A percentile compares a stretch with the other conserved stretches of the same genome.
phyloP scores from a whole-genome alignment of 2,888 invertebrate genomes.

The Campoletis raptor region DNA sequence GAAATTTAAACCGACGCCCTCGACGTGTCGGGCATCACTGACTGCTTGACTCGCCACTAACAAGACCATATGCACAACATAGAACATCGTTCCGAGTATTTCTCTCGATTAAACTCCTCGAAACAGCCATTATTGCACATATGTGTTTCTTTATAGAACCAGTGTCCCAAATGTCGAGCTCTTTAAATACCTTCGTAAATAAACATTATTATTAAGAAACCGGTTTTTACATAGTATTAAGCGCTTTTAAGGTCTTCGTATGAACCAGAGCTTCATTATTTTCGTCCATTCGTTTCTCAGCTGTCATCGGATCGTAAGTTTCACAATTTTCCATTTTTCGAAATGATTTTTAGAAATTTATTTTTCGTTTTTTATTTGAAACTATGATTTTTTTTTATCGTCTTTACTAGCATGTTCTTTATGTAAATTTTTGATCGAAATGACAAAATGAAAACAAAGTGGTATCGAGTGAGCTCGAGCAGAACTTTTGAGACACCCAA shows the following conservation, averaged over 20 bases:
- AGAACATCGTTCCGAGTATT: conserved; percentile 44
- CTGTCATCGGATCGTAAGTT: background rate
- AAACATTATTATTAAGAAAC: background rate
- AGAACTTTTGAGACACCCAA: background rate
- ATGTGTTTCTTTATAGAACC: background rate
- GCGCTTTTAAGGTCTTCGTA: background rate
- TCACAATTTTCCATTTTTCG: background rate
- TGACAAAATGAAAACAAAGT: background rate
- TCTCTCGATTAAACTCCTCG: conserved; percentile 66
- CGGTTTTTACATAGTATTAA: background rate
- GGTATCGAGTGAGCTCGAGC: background rate
- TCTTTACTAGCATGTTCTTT: background rate
- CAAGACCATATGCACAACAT: conserved; percentile 21
- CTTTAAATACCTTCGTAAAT: background rate
- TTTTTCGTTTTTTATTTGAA: no score
- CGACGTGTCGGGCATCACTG: conserved; percentile 59
- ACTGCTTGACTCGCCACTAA: conserved; percentile 34
- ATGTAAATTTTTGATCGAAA: background rate
- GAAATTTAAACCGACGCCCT: conserved; percentile 52
- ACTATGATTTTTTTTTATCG: background rate
- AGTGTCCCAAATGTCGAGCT: background rate
- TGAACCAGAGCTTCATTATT: background rate
- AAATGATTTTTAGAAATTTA: no score
- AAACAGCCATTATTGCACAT: conserved; percentile 49
- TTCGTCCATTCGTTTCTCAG: background rate